Percentiles rank a stretch among this genome's conserved stretches.
Evolutionary conservation across 2,888 invertebrate genomes (phyloP).

Genomic region (Drosophila eohydei): DNA sequence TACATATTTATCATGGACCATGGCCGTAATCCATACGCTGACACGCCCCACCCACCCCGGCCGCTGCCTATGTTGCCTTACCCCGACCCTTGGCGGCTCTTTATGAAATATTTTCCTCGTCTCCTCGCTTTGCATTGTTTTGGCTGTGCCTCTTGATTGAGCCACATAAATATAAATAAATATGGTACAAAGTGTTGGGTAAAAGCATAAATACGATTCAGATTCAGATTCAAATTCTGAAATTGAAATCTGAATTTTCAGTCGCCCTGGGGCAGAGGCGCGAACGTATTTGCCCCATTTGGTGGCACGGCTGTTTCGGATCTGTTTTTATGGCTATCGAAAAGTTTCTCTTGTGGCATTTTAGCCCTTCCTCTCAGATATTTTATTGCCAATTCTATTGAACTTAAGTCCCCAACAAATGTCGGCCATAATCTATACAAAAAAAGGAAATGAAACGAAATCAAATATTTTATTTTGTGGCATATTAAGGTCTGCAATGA

Average conservation of each 20-base stretch:
- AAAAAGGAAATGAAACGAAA: neutral
- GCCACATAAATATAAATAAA: constrained; percentile 70
- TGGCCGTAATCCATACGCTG: constrained; percentile 68
- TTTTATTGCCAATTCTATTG: constrained; percentile 74
- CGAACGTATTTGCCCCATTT: constrained; percentile 24
- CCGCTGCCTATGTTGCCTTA: neutral
- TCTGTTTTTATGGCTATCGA: constrained; percentile 55
- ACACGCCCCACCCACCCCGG: constrained; percentile 20
- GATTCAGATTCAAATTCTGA: constrained; percentile 16
- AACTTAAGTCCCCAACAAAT: constrained; percentile 64
- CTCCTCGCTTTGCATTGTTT: constrained; percentile 54
- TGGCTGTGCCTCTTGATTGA: constrained; percentile 56
- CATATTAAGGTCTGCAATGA: constrained; percentile 35
- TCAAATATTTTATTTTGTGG: constrained; percentile 16
- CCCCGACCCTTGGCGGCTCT: neutral
- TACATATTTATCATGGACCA: constrained; percentile 64
- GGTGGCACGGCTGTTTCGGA: constrained; percentile 27
- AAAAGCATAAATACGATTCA: constrained; percentile 63
- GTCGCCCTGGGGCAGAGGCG: constrained; percentile 8
- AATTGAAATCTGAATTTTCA: constrained; percentile 3
- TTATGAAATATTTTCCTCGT: constrained; percentile 4
- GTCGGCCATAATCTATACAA: constrained; percentile 20
- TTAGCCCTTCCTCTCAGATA: constrained; percentile 63
- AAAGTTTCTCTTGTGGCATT: constrained; percentile 44
- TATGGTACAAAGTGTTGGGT: constrained; percentile 72